A percentile compares a stretch with the other conserved stretches of the same genome.
These are phyloP conservation scores for Tachystola acroxantha DNA, from an alignment of 2,888 invertebrate species.

Conservation along the genomic window DNA sequence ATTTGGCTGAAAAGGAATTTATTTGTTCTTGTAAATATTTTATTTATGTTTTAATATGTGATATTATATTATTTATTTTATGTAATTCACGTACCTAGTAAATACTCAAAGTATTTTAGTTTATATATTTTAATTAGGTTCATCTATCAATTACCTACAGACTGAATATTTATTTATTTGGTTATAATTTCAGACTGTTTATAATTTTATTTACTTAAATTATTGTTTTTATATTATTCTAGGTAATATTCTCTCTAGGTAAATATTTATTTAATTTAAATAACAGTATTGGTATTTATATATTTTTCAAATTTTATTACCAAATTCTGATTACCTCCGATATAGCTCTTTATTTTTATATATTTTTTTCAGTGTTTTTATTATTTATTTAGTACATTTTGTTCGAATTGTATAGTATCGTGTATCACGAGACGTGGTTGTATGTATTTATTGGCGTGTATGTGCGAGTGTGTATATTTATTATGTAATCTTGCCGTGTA, in stretches of 20 bases:
- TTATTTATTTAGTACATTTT: slow-evolving; percentile 1
- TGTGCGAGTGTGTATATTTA: slow-evolving; percentile 22
- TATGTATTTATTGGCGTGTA: slow-evolving; percentile 30
- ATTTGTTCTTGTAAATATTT: slow-evolving; percentile 4
- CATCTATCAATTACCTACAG: slow-evolving; percentile 7
- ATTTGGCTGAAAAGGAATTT: slow-evolving; percentile 59
- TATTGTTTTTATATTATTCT: neutral
- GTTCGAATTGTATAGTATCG: slow-evolving; percentile 31
- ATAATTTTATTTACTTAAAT: slow-evolving; percentile 1
- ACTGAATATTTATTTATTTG: slow-evolving; percentile 7
- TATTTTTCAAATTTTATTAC: slow-evolving; percentile 2
- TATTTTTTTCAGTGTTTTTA: slow-evolving; percentile 14
- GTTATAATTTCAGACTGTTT: slow-evolving; percentile 2
- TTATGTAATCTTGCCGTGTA: slow-evolving; percentile 6
- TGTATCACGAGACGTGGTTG: slow-evolving; percentile 36
- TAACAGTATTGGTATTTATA: slow-evolving; percentile 6
- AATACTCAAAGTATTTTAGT: too few species aligned
- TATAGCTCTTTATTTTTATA: slow-evolving; percentile 11
- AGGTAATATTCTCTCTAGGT: neutral
- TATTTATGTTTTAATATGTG: slow-evolving; percentile 9
- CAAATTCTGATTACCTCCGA: neutral
- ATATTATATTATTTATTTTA: slow-evolving; percentile 9
- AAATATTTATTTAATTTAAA: neutral
- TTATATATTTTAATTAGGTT: neutral
- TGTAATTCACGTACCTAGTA: slow-evolving; percentile 2